Evolutionary conservation across 2,888 invertebrate genomes (phyloP).

Genomic region (Dioctria linearis): DNA sequence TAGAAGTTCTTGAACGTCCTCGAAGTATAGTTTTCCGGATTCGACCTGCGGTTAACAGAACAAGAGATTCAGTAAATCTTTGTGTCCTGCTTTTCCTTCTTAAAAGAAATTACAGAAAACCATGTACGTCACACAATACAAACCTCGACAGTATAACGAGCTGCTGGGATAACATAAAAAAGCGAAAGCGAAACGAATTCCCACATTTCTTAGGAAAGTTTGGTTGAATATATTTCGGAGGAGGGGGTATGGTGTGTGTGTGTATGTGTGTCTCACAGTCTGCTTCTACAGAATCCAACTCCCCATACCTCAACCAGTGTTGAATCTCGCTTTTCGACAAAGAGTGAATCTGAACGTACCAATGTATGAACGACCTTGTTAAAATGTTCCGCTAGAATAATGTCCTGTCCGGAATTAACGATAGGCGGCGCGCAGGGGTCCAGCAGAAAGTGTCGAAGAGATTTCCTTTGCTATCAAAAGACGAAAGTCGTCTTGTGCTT

Average conservation of each 20-base stretch:
- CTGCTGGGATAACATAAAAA: conserved; percentile 20
- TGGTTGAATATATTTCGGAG: conserved; percentile 19
- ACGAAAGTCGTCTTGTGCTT: conserved; percentile 51
- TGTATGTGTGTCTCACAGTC: too few relatives aligned
- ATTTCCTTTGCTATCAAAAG: conserved; percentile 38
- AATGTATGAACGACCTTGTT: conserved; percentile 30
- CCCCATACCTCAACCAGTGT: neutral
- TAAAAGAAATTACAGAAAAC: neutral
- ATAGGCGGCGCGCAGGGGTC: neutral
- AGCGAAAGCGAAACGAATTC: neutral
- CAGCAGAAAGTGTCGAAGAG: conserved; percentile 32
- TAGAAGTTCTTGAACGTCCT: too few relatives aligned
- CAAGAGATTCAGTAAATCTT: too few relatives aligned
- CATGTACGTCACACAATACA: neutral
- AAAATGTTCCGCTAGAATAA: conserved; percentile 55
- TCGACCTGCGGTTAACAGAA: too few relatives aligned
- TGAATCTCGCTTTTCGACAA: neutral
- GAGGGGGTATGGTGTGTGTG: too few relatives aligned
- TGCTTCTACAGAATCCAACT: too few relatives aligned
- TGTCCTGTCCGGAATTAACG: conserved; percentile 6
- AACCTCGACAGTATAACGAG: conserved; percentile 31
- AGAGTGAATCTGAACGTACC: neutral
- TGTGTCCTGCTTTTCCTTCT: too few relatives aligned
- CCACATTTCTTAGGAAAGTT: neutral
- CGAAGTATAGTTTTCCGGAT: too few relatives aligned